phyloP scores from a whole-genome alignment of 2,113 vertebrate genomes.

The Cyprinodon brontotheroides region DNA sequence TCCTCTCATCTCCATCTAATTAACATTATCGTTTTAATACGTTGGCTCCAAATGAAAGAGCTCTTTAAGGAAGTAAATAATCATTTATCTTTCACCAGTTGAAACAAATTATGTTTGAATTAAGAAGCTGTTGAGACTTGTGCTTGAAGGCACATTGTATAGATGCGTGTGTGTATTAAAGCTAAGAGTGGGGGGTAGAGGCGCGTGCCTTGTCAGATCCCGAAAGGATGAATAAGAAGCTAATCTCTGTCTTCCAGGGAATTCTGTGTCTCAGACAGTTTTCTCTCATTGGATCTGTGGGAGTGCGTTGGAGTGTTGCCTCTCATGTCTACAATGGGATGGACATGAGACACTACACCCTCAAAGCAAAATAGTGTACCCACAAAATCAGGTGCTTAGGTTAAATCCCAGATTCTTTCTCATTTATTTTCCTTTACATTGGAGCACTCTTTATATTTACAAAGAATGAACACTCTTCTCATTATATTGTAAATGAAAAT shows the following conservation, averaged over 20 bases:
- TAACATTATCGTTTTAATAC: conserved; percentile 40
- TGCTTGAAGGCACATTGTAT: conserved; percentile 31
- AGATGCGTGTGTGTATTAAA: conserved; percentile 46
- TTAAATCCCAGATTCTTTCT: conserved; percentile 19
- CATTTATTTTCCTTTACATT: conserved; percentile 15
- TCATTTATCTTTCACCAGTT: conserved; percentile 50
- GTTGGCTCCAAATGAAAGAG: conserved; percentile 25
- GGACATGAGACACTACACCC: conserved; percentile 27
- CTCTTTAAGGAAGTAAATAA: conserved; percentile 43
- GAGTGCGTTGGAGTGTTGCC: conserved; percentile 48
- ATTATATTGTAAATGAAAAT: conserved; percentile 44
- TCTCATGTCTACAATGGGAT: conserved; percentile 30
- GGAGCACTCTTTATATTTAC: conserved; percentile 20
- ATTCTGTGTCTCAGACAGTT: conserved; percentile 59
- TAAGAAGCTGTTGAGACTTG: conserved; percentile 39
- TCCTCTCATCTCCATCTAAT: conserved; percentile 37
- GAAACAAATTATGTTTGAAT: conserved; percentile 59
- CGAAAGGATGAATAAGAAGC: conserved; percentile 69
- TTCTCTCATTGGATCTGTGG: conserved; percentile 50
- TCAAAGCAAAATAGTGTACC: not conserved
- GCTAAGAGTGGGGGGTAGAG: conserved; percentile 24
- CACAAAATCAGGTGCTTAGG: not conserved
- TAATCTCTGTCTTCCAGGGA: conserved; percentile 73
- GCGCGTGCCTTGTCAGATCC: conserved; percentile 66
- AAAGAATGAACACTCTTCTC: conserved; percentile 5